Conservation (phyloP, 1,140 invertebrate genomes). For the Pseudomyrmex gracilis region DNA sequence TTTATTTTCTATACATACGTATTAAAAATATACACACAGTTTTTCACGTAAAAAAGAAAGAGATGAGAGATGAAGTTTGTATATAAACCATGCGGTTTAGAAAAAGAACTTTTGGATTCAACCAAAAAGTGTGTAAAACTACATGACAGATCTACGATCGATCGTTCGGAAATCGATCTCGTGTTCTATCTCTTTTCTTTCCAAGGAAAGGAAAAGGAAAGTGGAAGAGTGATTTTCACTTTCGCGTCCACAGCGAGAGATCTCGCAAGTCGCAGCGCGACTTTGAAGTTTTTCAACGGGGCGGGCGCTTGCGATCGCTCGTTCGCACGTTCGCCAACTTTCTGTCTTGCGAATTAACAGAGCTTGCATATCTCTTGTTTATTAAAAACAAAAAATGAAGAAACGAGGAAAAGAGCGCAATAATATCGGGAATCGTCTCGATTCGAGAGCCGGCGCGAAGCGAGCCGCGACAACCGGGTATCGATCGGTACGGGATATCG, state of each 20-base stretch:
- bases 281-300: no score
- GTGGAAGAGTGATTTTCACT: no score
- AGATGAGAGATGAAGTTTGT: not conserved
- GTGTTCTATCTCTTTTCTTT: no score
- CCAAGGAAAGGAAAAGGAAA: no score
- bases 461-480: not conserved
- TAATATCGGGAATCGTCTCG: no score
- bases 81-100: not conserved
- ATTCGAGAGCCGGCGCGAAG: not conserved
- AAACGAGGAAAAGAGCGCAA: not conserved
- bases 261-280: no score
- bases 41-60: not conserved
- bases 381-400: not conserved
- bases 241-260: no score
- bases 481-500: slow-evolving; percentile 2
- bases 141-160: no score
- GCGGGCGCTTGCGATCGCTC: not conserved
- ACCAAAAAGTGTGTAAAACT: no score
- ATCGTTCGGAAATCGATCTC: no score
- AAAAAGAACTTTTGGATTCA: no score
- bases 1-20: not conserved
- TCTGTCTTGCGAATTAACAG: not conserved
- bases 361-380: not conserved
- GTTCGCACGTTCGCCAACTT: not conserved
- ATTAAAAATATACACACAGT: no score